phyloP scores from a whole-genome alignment of 2,797 vertebrate genomes.

The Hippoglossus hippoglossus region DNA sequence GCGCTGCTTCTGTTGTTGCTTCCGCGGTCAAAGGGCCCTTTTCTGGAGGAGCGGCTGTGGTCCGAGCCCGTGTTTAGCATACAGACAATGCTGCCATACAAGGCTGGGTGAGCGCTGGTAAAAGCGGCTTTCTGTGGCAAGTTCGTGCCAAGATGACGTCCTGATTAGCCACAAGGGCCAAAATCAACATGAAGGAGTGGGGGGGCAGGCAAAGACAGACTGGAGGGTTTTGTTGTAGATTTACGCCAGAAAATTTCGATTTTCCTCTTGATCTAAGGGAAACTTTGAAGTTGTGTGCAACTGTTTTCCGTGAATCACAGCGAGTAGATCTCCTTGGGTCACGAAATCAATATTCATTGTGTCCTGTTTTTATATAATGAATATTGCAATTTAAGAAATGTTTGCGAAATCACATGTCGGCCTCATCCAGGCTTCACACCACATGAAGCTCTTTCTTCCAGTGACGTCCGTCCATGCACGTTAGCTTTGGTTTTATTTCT shows the following conservation, averaged over 20 bases:
- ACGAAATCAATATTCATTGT: too few relatives aligned
- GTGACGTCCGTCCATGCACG: background rate
- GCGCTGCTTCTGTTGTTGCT: conserved; percentile 36
- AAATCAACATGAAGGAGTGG: conserved; percentile 40
- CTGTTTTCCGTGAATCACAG: background rate
- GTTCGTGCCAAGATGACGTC: conserved; percentile 62
- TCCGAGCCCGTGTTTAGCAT: conserved; percentile 67
- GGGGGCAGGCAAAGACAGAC: background rate
- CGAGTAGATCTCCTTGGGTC: background rate
- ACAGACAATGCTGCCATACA: conserved; percentile 73
- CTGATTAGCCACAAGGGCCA: conserved; percentile 31
- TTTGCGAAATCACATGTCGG: too few relatives aligned
- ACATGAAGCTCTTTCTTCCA: background rate
- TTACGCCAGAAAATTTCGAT: background rate
- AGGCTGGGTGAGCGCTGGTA: conserved; percentile 32
- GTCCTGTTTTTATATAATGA: too few relatives aligned
- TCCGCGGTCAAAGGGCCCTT: conserved; percentile 34
- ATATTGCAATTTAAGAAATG: too few relatives aligned
- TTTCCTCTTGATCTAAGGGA: background rate
- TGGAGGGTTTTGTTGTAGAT: background rate
- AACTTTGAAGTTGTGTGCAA: background rate
- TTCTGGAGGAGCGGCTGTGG: conserved; percentile 19
- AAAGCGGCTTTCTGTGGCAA: conserved; percentile 50
- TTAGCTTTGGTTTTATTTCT: background rate
- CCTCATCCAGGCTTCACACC: too few relatives aligned